Conservation (phyloP, 2,888 invertebrate species). For the Harmothoe impar region DNA sequence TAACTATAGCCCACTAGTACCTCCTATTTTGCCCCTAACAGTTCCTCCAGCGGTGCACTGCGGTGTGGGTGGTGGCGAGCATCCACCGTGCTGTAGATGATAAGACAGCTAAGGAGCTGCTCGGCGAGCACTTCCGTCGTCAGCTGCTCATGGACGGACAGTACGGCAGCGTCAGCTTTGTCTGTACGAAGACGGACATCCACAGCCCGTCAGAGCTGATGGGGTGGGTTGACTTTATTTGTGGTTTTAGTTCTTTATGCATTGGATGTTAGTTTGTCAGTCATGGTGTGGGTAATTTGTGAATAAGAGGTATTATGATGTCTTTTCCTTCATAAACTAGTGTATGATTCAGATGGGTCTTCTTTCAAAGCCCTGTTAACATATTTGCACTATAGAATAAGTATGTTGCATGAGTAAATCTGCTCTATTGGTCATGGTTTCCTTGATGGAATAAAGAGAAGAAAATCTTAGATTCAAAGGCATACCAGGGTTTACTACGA, state of each 20-base stretch:
- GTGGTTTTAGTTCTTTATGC: not conserved
- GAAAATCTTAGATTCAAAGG: too few species aligned
- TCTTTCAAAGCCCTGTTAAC: too few species aligned
- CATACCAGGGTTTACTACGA: too few species aligned
- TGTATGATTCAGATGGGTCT: too few species aligned
- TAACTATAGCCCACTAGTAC: not conserved
- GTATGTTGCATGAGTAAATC: too few species aligned
- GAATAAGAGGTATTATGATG: too few species aligned
- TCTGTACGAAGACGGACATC: slow-evolving; percentile 76
- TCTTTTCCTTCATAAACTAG: too few species aligned
- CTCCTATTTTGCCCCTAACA: slow-evolving; percentile 64
- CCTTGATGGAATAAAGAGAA: too few species aligned
- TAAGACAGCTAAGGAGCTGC: slow-evolving; percentile 75
- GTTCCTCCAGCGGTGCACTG: slow-evolving; percentile 77
- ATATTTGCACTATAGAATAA: too few species aligned
- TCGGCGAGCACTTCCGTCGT: slow-evolving; percentile 76
- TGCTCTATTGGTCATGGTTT: too few species aligned
- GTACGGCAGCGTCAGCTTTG: slow-evolving; percentile 75
- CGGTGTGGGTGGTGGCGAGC: slow-evolving; percentile 77
- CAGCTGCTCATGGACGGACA: slow-evolving; percentile 79
- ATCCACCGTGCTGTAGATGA: slow-evolving; percentile 77
- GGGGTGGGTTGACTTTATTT: slow-evolving; percentile 69
- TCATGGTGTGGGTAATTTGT: too few species aligned
- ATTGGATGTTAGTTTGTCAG: not conserved
- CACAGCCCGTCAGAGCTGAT: slow-evolving; percentile 75